These are phyloP conservation scores for Perognathus longimembris DNA, from an alignment of 2,113 vertebrate genomes.

Conservation along the genomic window DNA sequence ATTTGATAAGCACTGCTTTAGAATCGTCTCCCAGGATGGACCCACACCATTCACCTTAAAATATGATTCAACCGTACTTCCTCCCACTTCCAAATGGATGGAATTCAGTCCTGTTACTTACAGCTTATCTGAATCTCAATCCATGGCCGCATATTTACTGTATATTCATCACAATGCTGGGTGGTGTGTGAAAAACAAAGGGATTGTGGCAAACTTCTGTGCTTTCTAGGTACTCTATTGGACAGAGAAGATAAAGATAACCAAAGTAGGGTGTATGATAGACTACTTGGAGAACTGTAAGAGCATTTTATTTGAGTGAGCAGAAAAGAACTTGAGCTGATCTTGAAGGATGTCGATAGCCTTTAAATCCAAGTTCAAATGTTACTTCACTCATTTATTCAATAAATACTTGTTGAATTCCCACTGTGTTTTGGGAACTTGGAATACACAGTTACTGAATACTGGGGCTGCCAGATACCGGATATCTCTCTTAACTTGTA, in stretches of 20 bases:
- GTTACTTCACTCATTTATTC: neutral
- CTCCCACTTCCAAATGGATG: conserved; percentile 5
- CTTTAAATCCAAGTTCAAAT: conserved; percentile 1
- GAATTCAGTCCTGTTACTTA: neutral
- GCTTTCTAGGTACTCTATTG: neutral
- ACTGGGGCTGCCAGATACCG: neutral
- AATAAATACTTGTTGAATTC: neutral
- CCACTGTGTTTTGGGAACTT: neutral
- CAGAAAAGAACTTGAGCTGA: neutral
- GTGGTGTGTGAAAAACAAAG: neutral
- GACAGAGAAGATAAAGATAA: neutral
- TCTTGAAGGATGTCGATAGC: neutral
- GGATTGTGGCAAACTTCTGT: neutral
- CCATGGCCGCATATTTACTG: neutral
- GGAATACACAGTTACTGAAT: neutral
- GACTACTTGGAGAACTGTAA: neutral
- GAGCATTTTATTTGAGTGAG: neutral
- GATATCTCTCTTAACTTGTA: neutral
- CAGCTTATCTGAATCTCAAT: neutral
- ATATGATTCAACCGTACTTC: neutral
- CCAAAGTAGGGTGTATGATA: neutral
- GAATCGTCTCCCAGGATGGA: neutral
- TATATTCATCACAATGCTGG: neutral
- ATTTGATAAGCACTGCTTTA: neutral
- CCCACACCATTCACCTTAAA: neutral